These are phyloP conservation scores for Malurus cyaneus DNA, from an alignment of 2,113 vertebrate genomes.

Conservation along the genomic window DNA sequence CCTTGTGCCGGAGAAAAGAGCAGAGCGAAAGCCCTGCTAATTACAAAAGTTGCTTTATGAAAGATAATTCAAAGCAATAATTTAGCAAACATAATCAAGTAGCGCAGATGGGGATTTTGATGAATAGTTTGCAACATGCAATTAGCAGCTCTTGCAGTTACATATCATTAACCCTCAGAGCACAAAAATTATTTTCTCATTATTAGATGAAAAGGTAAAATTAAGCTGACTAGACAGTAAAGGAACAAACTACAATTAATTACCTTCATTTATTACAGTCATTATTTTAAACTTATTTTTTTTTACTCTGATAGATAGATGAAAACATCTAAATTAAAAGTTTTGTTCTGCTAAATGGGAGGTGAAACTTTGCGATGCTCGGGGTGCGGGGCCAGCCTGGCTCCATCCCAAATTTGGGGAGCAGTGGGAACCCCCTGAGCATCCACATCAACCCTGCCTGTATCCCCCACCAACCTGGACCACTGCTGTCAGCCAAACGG, in stretches of 20 bases:
- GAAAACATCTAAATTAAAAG: slow-evolving; percentile 85
- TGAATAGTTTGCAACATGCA: slow-evolving; percentile 99
- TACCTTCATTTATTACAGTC: slow-evolving; percentile 88
- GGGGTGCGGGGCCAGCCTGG: background rate
- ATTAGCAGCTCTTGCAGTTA: slow-evolving; percentile 97
- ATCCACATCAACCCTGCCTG: background rate
- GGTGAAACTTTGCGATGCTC: slow-evolving; percentile 60
- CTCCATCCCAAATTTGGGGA: fast-evolving
- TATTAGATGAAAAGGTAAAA: slow-evolving; percentile 98
- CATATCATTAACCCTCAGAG: slow-evolving; percentile 99
- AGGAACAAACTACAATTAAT: slow-evolving; percentile 93
- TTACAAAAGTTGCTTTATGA: slow-evolving; percentile 99
- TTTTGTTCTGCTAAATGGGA: slow-evolving; percentile 75
- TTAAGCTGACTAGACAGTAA: slow-evolving; percentile 98
- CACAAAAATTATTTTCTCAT: slow-evolving; percentile 99
- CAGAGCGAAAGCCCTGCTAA: slow-evolving; percentile 89
- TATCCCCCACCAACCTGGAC: background rate
- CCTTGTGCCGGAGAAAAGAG: slow-evolving; percentile 86
- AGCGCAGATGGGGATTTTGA: slow-evolving; percentile 98
- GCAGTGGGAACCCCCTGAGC: background rate
- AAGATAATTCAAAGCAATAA: slow-evolving; percentile 99
- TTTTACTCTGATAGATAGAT: slow-evolving; percentile 75
- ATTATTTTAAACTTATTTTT: slow-evolving; percentile 83
- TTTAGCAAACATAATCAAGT: slow-evolving; percentile 99
- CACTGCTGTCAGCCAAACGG: fast-evolving